A percentile compares a stretch with the other conserved stretches of the same genome.
These are phyloP conservation scores for Xiphophorus birchmanni DNA, from an alignment of 2,797 vertebrate species.

Conservation along the genomic window DNA sequence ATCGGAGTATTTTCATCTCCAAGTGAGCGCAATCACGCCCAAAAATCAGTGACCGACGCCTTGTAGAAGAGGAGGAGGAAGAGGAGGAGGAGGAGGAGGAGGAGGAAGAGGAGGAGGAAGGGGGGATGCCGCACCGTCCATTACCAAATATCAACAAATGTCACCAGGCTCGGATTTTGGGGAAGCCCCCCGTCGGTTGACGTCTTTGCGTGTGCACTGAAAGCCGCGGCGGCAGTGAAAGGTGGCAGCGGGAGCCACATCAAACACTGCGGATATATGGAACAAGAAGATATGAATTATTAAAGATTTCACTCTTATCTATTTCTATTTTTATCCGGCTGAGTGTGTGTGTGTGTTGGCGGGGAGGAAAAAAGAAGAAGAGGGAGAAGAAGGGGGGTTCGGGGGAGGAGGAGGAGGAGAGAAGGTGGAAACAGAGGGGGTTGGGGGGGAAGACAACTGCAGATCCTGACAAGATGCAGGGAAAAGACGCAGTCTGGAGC, in stretches of 20 bases:
- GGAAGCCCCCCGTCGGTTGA: conserved; percentile 73
- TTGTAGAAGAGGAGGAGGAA: conserved; percentile 56
- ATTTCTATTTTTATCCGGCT: conserved; percentile 72
- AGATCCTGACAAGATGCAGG: conserved; percentile 68
- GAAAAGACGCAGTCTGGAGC: conserved; percentile 72
- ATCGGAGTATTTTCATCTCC: conserved; percentile 67
- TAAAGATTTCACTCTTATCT: conserved; percentile 68
- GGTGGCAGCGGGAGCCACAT: conserved; percentile 54
- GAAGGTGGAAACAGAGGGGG: conserved; percentile 6
- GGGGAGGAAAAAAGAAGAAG: not conserved
- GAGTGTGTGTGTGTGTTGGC: too few relatives aligned
- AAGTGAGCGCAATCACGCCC: conserved; percentile 79
- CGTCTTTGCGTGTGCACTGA: conserved; percentile 63
- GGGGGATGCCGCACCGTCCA: conserved; percentile 77
- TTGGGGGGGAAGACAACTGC: conserved; percentile 60
- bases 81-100: conserved; percentile 50
- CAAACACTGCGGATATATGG: conserved; percentile 76
- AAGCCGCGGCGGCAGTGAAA: conserved; percentile 56
- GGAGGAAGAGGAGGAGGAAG: conserved; percentile 38
- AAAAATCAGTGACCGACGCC: conserved; percentile 75
- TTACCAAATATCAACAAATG: conserved; percentile 82
- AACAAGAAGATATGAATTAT: conserved; percentile 75
- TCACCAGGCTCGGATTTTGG: conserved; percentile 72
- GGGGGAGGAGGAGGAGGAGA: conserved; percentile 14
- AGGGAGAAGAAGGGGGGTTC: not conserved